Conservation (phyloP, 1,140 invertebrate species). For the Ectropis grisescens region DNA sequence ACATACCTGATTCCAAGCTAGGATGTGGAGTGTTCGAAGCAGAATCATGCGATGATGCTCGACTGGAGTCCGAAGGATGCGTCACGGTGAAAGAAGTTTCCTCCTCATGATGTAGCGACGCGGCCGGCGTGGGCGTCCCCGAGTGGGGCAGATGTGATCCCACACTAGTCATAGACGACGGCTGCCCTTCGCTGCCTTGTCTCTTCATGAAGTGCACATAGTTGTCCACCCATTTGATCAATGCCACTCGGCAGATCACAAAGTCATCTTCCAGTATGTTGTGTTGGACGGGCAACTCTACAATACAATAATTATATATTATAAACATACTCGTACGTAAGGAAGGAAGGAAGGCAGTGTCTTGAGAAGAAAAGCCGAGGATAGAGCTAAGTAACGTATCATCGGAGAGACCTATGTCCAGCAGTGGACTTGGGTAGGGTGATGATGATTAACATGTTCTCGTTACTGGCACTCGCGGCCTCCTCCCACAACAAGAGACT, state of each 20-base stretch:
- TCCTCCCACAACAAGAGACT: too few species aligned
- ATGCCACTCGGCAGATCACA: conserved; percentile 82
- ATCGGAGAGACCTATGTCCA: too few species aligned
- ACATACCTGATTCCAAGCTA: conserved; percentile 63
- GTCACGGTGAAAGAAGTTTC: conserved; percentile 66
- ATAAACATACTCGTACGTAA: too few species aligned
- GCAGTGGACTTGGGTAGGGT: too few species aligned
- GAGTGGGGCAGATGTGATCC: conserved; percentile 48
- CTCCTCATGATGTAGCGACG: conserved; percentile 55
- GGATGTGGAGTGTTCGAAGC: conserved; percentile 56
- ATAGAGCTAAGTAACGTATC: too few species aligned
- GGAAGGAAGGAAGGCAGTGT: too few species aligned
- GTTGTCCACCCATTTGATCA: conserved; percentile 91
- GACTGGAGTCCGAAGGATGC: conserved; percentile 53
- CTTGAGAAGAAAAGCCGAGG: too few species aligned
- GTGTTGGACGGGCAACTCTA: conserved; percentile 72
- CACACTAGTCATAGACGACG: conserved; percentile 58
- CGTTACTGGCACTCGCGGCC: too few species aligned
- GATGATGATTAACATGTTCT: too few species aligned
- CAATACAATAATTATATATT: conserved; percentile 14
- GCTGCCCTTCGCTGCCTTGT: conserved; percentile 61
- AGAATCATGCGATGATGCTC: conserved; percentile 55
- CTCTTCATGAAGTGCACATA: conserved; percentile 83
- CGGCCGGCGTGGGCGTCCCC: conserved; percentile 39
- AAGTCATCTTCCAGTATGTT: conserved; percentile 75